phyloP scores from a whole-genome alignment of 2,797 vertebrate species.

The Acanthis flammea region DNA sequence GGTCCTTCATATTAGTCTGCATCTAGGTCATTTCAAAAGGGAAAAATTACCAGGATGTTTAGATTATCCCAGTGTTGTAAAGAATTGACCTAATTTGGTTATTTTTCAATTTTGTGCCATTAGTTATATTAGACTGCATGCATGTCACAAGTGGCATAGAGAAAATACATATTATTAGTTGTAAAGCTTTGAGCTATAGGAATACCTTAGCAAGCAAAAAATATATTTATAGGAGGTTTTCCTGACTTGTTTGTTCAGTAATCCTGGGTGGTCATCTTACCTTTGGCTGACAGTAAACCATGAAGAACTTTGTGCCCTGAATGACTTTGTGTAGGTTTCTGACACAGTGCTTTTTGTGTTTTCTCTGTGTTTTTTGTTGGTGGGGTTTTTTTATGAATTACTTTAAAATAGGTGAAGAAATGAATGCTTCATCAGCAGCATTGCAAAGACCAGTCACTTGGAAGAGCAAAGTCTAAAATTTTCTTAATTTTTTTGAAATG shows the following conservation, averaged over 20 bases:
- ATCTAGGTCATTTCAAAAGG: neutral
- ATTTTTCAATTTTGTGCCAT: neutral
- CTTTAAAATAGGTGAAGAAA: neutral
- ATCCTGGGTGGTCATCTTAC: neutral
- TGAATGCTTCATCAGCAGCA: neutral
- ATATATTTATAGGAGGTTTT: neutral
- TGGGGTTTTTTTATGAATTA: neutral
- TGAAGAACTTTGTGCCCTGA: neutral
- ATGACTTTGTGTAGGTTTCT: neutral
- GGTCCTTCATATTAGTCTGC: neutral
- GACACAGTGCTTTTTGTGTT: neutral
- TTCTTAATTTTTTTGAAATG: neutral
- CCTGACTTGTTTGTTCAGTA: neutral
- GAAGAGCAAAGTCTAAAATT: neutral
- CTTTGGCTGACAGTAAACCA: neutral
- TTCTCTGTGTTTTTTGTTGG: neutral
- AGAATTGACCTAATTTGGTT: neutral
- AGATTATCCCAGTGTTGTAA: neutral
- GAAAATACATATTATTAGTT: accelerated
- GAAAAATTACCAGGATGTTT: neutral
- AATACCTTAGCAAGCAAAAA: neutral
- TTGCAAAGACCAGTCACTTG: neutral
- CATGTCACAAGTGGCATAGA: neutral
- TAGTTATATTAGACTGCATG: neutral
- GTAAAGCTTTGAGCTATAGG: neutral